Evolutionary conservation across 2,113 vertebrate genomes (phyloP), one percentile per base, ranked within the genome.

Genomic region (Anarrhichthys ocellatus): DNA sequence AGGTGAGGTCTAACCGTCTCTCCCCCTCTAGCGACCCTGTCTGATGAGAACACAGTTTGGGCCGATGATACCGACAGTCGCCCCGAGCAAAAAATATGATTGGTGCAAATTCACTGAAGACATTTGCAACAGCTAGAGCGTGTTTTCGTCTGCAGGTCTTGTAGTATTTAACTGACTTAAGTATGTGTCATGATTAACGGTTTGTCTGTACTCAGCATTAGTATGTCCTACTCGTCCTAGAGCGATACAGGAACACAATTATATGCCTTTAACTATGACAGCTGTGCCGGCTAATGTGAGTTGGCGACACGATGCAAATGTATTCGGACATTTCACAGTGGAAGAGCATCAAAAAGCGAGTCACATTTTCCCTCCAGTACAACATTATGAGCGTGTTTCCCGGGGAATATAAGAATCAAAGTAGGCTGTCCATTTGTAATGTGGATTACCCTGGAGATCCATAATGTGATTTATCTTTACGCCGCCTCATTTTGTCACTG

Each of bases 41-140:
- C 91, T 95, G 93, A 95, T 93, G 93, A 92, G 91, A 91, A 90
- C 84, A 90, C 70, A 86, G 72, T 87, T 88, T 50, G 83, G 76
- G 78, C 76, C 85, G 89, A 90, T 90, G 91, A 93, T 86, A 90
- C 73, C 73, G 46, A 77, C 78, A 70, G 72, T 84, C 80, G 67
- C 86, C 67, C 58, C 76, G 66, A 83, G 82, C 87, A 78, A 84
- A 81, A 78, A 59, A 52, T 9, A 54, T 70, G 68, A 84, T 75
- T 84, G 73, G 68, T 58, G 42, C 72, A 89, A 80, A 78, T 87
- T 87, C 50, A 78, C 69, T 86, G 42, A 32, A 80, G 48, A 76
- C 76, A 71, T 85, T 83, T 84, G 73, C 69, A 63, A 65, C 66
- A 46, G 56, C 64, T 20, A 44, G 61, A 76, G 67, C 42, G 64